These are phyloP conservation scores for Asbolus verrucosus DNA, from an alignment of 1,140 invertebrate genomes.

Conservation along the genomic window DNA sequence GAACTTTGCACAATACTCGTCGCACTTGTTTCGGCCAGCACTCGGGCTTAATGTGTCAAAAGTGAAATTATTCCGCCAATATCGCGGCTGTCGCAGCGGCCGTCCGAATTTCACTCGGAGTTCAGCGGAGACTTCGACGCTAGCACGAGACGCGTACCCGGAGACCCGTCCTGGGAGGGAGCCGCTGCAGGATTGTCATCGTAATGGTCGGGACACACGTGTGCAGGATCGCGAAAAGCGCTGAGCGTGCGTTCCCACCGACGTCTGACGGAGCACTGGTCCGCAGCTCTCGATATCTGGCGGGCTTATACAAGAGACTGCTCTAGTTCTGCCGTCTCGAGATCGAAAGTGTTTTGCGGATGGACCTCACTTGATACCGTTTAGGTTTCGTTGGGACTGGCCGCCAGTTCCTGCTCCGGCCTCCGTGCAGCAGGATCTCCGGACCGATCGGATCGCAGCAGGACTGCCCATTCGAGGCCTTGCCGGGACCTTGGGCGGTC, in stretches of 20 bases:
- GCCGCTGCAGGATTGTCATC: background rate
- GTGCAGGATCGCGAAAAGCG: constrained; percentile 41
- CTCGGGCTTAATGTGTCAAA: too few relatives aligned
- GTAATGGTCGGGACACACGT: constrained; percentile 44
- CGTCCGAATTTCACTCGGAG: too few relatives aligned
- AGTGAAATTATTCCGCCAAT: constrained; percentile 44
- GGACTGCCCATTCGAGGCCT: too few relatives aligned
- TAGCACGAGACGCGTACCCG: constrained; percentile 28
- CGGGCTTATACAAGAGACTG: constrained; percentile 56
- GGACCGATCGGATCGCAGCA: too few relatives aligned
- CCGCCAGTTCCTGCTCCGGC: constrained; percentile 41
- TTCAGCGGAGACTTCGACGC: constrained; percentile 48
- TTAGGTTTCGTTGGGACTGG: constrained; percentile 55
- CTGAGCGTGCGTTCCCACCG: constrained; percentile 50
- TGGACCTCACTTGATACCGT: constrained; percentile 57
- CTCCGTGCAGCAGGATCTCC: constrained; percentile 16
- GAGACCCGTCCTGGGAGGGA: background rate
- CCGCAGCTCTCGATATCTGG: constrained; percentile 53
- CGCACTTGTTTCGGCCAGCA: constrained; percentile 1
- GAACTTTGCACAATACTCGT: constrained; percentile 44
- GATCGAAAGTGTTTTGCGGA: constrained; percentile 60
- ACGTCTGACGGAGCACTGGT: constrained; percentile 55
- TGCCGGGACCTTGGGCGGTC: background rate
- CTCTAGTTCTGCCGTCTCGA: constrained; percentile 58
- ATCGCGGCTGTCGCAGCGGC: too few relatives aligned